A percentile compares a stretch with the other conserved stretches of the same genome.
These are phyloP conservation scores for Rostratula benghalensis DNA, from an alignment of 2,113 vertebrate species.

Conservation along the genomic window DNA sequence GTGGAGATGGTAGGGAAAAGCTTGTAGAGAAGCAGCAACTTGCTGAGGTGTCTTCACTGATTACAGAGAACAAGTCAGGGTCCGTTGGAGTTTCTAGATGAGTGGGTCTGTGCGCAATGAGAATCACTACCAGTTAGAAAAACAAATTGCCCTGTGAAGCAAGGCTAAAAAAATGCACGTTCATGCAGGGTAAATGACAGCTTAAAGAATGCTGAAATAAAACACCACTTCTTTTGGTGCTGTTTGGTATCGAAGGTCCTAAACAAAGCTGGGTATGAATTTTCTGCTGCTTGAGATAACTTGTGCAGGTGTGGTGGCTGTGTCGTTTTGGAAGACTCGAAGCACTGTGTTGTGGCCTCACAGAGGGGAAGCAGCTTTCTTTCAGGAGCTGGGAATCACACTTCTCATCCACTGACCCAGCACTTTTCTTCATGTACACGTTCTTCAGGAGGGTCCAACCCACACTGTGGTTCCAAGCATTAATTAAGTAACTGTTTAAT, in stretches of 20 bases:
- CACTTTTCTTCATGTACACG: neutral
- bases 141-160: neutral
- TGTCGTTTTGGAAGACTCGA: neutral
- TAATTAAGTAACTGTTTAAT: neutral
- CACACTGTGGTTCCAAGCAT: neutral
- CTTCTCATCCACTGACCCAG: neutral
- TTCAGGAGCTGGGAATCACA: neutral
- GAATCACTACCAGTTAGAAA: neutral
- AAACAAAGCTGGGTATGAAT: neutral
- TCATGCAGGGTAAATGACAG: neutral
- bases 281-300: neutral
- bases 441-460: neutral
- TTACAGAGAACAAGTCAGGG: neutral
- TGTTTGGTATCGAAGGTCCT: neutral
- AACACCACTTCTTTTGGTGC: neutral
- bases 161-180: neutral
- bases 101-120: neutral
- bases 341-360: rapidly evolving
- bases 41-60: neutral
- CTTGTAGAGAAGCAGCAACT: neutral
- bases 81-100: neutral
- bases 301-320: neutral
- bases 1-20: neutral
- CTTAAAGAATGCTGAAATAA: neutral
- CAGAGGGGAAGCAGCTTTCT: neutral